A percentile compares a stretch with the other conserved stretches of the same genome.
Evolutionary conservation across 2,113 vertebrate genomes (phyloP).

Genomic region (Scartelaos histophorus): DNA sequence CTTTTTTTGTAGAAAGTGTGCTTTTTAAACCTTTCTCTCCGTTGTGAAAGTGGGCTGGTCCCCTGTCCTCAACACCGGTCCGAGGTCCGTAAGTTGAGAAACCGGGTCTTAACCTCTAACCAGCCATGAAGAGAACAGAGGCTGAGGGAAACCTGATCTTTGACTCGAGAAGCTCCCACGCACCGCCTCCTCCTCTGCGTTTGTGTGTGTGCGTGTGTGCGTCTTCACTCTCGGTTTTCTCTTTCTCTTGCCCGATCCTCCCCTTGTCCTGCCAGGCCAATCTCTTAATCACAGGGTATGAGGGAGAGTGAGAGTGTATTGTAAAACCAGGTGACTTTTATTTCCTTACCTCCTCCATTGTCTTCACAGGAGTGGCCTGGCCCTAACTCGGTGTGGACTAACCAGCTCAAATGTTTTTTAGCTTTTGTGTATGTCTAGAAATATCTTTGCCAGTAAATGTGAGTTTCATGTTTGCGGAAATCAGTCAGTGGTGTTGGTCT

Average conservation of each 20-base stretch:
- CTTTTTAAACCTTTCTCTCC: constrained; percentile 32
- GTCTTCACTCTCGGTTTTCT: constrained; percentile 71
- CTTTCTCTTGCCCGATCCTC: constrained; percentile 57
- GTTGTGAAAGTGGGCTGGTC: constrained; percentile 39
- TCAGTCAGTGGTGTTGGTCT: background rate
- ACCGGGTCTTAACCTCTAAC: constrained; percentile 58
- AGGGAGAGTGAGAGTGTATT: constrained; percentile 36
- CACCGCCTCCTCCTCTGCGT: constrained; percentile 48
- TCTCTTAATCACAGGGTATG: constrained; percentile 75
- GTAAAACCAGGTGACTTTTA: constrained; percentile 75
- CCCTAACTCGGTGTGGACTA: constrained; percentile 32
- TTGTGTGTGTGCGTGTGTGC: constrained; percentile 18
- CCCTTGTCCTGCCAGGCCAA: constrained; percentile 66
- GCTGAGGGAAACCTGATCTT: constrained; percentile 70
- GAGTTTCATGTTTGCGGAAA: constrained; percentile 22
- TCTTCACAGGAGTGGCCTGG: constrained; percentile 27
- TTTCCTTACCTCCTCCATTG: constrained; percentile 56
- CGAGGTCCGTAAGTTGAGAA: constrained; percentile 68
- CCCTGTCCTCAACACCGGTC: constrained; percentile 47
- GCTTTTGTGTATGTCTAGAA: constrained; percentile 52
- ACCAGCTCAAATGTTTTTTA: constrained; percentile 34
- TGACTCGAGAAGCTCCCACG: constrained; percentile 69
- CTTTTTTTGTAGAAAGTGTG: constrained; percentile 22
- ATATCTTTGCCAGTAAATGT: constrained; percentile 41
- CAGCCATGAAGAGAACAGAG: constrained; percentile 70